These are phyloP conservation scores for Chaetophractus vellerosus DNA, from an alignment of 2,797 vertebrate genomes.

Conservation along the genomic window DNA sequence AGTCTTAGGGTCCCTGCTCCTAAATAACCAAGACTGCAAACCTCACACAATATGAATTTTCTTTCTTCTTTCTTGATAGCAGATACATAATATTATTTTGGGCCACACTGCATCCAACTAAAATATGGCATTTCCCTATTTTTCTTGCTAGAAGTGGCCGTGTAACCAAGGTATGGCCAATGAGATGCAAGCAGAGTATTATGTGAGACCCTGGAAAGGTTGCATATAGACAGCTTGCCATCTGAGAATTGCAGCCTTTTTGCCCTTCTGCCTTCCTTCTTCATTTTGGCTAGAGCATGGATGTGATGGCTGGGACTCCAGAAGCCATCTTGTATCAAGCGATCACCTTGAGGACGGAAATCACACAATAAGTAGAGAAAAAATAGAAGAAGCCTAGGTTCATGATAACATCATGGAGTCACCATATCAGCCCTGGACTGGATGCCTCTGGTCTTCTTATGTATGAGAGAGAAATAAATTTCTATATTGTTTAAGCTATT, in stretches of 20 bases:
- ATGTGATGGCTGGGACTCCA: background rate
- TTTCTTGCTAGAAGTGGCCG: conserved; percentile 6
- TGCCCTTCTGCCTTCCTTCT: background rate
- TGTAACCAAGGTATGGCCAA: background rate
- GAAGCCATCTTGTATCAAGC: background rate
- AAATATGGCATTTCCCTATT: background rate
- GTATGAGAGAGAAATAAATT: no score
- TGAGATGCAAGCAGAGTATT: background rate
- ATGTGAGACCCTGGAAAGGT: background rate
- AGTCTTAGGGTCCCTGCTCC: background rate
- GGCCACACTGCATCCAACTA: background rate
- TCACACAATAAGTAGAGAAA: background rate
- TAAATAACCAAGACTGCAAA: background rate
- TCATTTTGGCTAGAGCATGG: background rate
- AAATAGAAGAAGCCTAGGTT: background rate
- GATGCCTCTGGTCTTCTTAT: background rate
- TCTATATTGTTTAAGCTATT: no score
- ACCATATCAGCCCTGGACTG: background rate
- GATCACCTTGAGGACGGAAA: background rate
- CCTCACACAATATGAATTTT: background rate
- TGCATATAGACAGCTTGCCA: background rate
- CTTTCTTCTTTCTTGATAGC: background rate
- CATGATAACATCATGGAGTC: background rate
- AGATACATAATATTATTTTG: background rate
- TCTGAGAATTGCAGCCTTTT: background rate